Base-by-base conservation (phyloP, 2,113 vertebrate genomes). In the Balaenoptera acutorostrata region DNA sequence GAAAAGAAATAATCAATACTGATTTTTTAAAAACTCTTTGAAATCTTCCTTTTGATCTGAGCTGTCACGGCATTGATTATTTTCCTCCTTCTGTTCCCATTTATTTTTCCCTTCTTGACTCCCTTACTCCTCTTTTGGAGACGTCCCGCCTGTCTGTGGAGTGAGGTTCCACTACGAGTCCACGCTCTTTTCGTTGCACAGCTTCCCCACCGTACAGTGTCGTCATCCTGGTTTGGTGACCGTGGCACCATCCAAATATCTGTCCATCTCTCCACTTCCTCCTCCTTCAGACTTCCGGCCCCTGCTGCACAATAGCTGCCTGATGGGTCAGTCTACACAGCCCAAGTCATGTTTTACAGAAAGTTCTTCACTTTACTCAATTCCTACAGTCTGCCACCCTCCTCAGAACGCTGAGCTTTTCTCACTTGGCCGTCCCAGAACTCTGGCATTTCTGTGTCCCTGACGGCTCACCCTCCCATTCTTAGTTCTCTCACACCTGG, bases 1-100 rank as follows among this genome's bases (percentile, higher is more conserved):
- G 39, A 90, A 96, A 96, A 59, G n/a, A 81, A 85, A 61, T 75
- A 74, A 69, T 85, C 88, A 90, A 66, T n/a, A 68, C 1, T 74
- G 21, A 31, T 74, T 72, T 93, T 52, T 78, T 2, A 21, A 18
- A 21, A 21, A 11, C 3, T 27, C 23, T 57, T 71, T 77, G 85
- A 75, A 86, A 87, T 49, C 27, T 86, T 59, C 8, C 18, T 90
- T 95, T 90, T 36, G 27, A 78, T 52, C 14, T 29, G 44, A 1
- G 8, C 31, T 61, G 1, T 41, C 11, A 69, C 64, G 33, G 33
- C 84, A 5, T 64, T 78, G 80, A 25, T 78, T 41, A 1, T 52
- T 71, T 81, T 66, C 44, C 29, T n/a, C 33, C 41, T 68, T 11
- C 29, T 15, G 5, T 84, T 59, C 84, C 71, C 18, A 36, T 46